Percentiles rank a stretch among this genome's conserved stretches.
Evolutionary conservation across 2,113 vertebrate species (phyloP).

Genomic region (Pterocles gutturalis): DNA sequence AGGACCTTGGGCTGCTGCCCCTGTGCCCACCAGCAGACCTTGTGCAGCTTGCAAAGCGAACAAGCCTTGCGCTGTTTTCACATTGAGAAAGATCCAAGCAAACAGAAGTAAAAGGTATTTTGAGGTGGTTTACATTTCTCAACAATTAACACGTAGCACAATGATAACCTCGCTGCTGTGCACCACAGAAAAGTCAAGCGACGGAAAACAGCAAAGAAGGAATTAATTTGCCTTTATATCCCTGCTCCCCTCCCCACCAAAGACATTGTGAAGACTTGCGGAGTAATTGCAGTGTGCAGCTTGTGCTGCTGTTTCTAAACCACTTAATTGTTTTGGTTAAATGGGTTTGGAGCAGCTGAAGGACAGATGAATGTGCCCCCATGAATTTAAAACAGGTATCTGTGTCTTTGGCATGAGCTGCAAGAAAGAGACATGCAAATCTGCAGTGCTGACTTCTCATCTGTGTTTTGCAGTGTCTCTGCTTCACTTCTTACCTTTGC

Average conservation of each 20-base stretch:
- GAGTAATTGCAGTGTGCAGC: neutral
- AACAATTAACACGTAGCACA: neutral
- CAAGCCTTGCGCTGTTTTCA: neutral
- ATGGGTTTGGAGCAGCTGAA: slow-evolving; percentile 46
- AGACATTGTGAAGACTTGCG: neutral
- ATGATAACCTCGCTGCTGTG: neutral
- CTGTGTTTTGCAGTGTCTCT: neutral
- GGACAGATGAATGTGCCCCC: slow-evolving; percentile 3
- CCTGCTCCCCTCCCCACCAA: neutral
- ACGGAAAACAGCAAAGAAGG: neutral
- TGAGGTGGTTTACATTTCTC: neutral
- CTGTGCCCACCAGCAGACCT: neutral
- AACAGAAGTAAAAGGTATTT: neutral
- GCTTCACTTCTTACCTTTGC: neutral
- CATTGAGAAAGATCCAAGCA: neutral
- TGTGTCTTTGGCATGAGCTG: neutral
- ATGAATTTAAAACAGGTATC: slow-evolving; percentile 60
- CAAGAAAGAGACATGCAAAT: neutral
- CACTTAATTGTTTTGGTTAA: slow-evolving; percentile 42
- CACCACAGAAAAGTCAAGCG: neutral
- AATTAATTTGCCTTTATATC: neutral
- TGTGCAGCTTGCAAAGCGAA: accelerated
- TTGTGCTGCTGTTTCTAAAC: slow-evolving; percentile 6
- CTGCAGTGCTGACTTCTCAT: neutral
- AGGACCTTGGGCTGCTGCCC: neutral